Evolutionary conservation across 1,140 invertebrate genomes (phyloP).

Genomic region (Phortica variegata): DNA sequence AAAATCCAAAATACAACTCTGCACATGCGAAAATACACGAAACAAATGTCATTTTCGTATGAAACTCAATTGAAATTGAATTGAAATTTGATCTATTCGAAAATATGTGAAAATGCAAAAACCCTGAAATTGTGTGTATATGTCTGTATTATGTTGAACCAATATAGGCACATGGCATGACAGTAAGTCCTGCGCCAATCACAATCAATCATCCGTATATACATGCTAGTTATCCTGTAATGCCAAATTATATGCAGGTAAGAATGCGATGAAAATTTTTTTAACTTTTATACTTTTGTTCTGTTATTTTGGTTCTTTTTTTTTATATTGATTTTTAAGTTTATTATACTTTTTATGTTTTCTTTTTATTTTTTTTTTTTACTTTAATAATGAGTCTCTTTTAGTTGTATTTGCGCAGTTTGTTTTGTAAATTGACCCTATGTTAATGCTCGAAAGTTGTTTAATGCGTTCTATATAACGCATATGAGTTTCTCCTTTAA

Average conservation of each 20-base stretch:
- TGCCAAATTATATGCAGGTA: constrained; percentile 58
- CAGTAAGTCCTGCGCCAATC: constrained; percentile 58
- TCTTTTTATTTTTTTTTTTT: constrained; percentile 9
- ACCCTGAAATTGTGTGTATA: constrained; percentile 11
- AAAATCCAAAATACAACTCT: too few species aligned
- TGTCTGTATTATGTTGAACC: constrained; percentile 5
- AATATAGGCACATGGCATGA: constrained; percentile 57
- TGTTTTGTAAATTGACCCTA: too few species aligned
- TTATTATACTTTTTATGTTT: constrained; percentile 8
- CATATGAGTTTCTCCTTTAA: too few species aligned
- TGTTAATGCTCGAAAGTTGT: too few species aligned
- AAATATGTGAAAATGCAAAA: constrained; percentile 7
- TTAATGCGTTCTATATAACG: too few species aligned
- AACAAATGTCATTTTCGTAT: too few species aligned
- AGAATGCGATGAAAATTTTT: constrained; percentile 38
- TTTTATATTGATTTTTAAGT: constrained; percentile 6
- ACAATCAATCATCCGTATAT: constrained; percentile 58
- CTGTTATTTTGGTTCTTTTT: constrained; percentile 16
- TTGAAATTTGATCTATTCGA: constrained; percentile 14
- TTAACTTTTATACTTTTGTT: constrained; percentile 21
- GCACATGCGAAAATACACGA: too few species aligned
- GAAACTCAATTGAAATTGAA: too few species aligned
- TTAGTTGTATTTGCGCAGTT: constrained; percentile 13
- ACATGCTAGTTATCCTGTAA: constrained; percentile 58
- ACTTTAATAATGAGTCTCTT: constrained; percentile 10